Evolutionary conservation across 2,888 invertebrate species (phyloP).

Genomic region (Lycocerus yunnanus): DNA sequence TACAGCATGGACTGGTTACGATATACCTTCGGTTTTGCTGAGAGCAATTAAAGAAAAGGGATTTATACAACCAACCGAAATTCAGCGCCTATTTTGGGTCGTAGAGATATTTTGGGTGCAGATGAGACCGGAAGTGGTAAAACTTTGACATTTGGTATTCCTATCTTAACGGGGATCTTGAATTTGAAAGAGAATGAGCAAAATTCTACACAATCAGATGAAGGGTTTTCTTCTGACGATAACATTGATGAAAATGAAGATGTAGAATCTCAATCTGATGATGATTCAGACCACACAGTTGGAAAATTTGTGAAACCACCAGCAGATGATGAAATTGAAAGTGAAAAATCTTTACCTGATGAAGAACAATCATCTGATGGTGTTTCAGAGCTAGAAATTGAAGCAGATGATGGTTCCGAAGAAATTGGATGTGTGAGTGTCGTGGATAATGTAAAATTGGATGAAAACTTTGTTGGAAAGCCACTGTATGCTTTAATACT

Average conservation of each 20-base stretch:
- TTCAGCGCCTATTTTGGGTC: constrained; percentile 74
- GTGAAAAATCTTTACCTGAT: background rate
- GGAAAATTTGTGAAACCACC: background rate
- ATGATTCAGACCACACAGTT: background rate
- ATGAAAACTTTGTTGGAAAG: constrained; percentile 53
- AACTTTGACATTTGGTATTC: constrained; percentile 96
- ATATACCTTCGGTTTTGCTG: constrained; percentile 72
- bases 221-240: constrained; percentile 31
- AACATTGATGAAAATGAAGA: constrained; percentile 7
- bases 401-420: constrained; percentile 36
- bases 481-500: constrained; percentile 83
- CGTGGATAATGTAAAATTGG: constrained; percentile 59
- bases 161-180: constrained; percentile 85
- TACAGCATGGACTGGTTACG: constrained; percentile 66
- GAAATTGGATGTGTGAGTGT: constrained; percentile 67
- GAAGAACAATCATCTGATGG: constrained; percentile 10
- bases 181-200: constrained; percentile 52
- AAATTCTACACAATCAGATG: constrained; percentile 12
- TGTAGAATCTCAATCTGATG: background rate
- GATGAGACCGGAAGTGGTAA: constrained; percentile 99
- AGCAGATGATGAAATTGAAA: background rate
- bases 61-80: constrained; percentile 84
- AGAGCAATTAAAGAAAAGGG: constrained; percentile 75
- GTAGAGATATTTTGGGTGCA: constrained; percentile 94
- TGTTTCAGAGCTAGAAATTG: constrained; percentile 11